phyloP scores from a whole-genome alignment of 2,888 invertebrate genomes.

The Ceratothoa steindachneri region DNA sequence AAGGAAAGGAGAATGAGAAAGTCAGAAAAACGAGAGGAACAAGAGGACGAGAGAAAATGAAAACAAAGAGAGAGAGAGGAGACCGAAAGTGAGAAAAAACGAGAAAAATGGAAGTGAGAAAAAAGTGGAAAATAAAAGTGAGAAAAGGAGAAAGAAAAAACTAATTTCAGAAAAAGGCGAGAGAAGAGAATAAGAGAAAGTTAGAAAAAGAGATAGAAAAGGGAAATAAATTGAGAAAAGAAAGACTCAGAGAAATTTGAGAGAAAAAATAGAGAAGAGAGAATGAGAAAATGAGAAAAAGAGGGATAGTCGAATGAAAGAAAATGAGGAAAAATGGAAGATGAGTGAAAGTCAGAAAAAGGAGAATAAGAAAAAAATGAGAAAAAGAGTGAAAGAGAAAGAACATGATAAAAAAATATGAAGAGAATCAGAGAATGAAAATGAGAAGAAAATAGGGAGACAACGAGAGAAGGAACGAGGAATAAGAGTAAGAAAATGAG shows the following conservation, averaged over 20 bases:
- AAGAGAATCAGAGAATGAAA: too few species aligned
- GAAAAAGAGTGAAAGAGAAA: too few species aligned
- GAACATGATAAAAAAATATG: too few species aligned
- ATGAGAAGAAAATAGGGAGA: too few species aligned
- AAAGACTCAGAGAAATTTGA: neutral
- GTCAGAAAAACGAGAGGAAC: neutral
- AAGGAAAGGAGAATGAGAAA: neutral
- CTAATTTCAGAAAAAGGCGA: neutral
- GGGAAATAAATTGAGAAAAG: neutral
- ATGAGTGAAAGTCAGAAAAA: too few species aligned
- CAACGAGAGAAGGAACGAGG: too few species aligned
- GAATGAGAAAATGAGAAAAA: too few species aligned
- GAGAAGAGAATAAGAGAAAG: neutral
- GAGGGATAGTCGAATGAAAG: too few species aligned
- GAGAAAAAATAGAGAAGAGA: too few species aligned
- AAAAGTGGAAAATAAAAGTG: neutral
- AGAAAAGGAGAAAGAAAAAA: neutral
- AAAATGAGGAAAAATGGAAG: too few species aligned
- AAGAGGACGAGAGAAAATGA: neutral
- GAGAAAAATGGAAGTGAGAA: neutral
- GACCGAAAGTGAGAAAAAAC: neutral
- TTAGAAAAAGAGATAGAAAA: neutral
- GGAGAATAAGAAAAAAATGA: too few species aligned
- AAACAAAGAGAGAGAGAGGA: neutral
- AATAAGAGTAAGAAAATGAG: too few species aligned